Base-by-base conservation (phyloP, 2,113 vertebrate species). In the Chaenocephalus aceratus region DNA sequence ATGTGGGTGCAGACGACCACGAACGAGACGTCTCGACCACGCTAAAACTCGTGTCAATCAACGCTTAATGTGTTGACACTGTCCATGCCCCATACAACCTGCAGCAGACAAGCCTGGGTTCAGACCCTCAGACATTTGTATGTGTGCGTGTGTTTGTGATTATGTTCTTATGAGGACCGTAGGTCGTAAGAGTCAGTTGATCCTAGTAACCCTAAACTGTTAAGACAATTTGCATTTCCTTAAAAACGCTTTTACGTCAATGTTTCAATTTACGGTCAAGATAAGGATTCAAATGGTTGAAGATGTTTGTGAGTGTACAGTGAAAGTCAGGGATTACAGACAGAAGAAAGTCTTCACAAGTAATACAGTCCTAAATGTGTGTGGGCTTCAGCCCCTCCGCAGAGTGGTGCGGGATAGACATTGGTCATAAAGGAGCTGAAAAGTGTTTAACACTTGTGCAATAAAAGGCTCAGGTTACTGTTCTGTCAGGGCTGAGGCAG, bases 401-500 rank as follows among this genome's bases (percentile, higher is more conserved):
- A 78, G 82, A 82, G 85, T 41, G 60, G 77, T 84, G 87, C 61
- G 75, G 86, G 89, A 89, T 60, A 90, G 93, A 91, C 91, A 74
- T 85, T 64, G 83, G 83, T 88, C 85, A 75, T 92, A 90, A 90
- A 94, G 80, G 89, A 86, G 82, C 86, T 68, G 87, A 92, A 84
- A 89, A 93, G 93, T 90, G 87, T 91, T 94, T 93, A 86, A 91
- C 92, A 90, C 91, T 88, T 53, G 72, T 80, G 89, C 84, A 94
- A 93, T 94, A 93, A 95, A 93, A 90, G 87, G 85, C 82, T 95
- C 86, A 48, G 57, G 91, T 95, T 94, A 88, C 93, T 71, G 76
- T 88, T 83, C 81, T 79, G 86, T 92, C 87, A 89, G 89, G 86
- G 86, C 84, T 70, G 84, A 77, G 66, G 57, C 84, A 79, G 72